phyloP scores from a whole-genome alignment of 2,888 invertebrate species.

The Sesia apiformis region DNA sequence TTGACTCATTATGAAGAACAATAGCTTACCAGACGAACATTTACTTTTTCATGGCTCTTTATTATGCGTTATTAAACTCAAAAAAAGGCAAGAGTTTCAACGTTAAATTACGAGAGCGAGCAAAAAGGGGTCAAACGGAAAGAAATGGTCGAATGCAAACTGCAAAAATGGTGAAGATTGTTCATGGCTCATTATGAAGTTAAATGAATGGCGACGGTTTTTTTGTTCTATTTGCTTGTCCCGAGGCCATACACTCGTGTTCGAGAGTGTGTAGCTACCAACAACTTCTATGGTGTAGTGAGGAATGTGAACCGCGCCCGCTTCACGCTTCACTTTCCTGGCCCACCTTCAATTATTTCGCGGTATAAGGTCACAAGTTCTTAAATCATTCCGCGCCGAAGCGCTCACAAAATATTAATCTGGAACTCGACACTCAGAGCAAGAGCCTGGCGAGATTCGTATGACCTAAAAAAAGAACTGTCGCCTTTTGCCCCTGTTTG shows the following conservation, averaged over 20 bases:
- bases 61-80: slow-evolving; percentile 54
- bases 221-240: slow-evolving; percentile 36
- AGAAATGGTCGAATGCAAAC: slow-evolving; percentile 41
- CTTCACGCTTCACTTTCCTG: background rate
- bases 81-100: slow-evolving; percentile 36
- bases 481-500: background rate
- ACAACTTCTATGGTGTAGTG: background rate
- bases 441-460: slow-evolving; percentile 28
- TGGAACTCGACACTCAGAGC: slow-evolving; percentile 40
- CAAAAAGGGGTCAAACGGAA: slow-evolving; percentile 43
- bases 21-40: slow-evolving; percentile 45
- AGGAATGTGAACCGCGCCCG: background rate
- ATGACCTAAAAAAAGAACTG: slow-evolving; percentile 40
- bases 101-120: slow-evolving; percentile 49
- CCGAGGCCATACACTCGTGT: slow-evolving; percentile 27
- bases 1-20: slow-evolving; percentile 52
- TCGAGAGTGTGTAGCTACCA: background rate
- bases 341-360: background rate
- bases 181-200: slow-evolving; percentile 66
- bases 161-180: slow-evolving; percentile 59
- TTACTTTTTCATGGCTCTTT: slow-evolving; percentile 58
- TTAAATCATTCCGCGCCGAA: slow-evolving; percentile 1
- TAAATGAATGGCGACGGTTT: slow-evolving; percentile 54
- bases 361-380: background rate
- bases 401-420: slow-evolving; percentile 43